Evolutionary conservation across 2,113 vertebrate genomes (phyloP), one percentile per base, ranked within the genome.

Genomic region (Cygnus atratus): DNA sequence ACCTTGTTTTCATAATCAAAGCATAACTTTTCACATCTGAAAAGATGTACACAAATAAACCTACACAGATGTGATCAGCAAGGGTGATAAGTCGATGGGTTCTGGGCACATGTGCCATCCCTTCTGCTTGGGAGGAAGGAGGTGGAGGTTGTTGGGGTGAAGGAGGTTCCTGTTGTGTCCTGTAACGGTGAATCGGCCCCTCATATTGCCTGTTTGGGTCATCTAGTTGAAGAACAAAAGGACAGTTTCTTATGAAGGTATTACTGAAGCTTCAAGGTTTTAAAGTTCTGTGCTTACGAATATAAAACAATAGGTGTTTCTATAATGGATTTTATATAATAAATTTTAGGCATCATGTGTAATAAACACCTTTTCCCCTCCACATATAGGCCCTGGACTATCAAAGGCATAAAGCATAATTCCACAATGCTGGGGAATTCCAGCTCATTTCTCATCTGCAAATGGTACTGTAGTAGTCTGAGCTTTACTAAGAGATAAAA

Each of bases 41-140:
- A 44, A 50, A 71, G 66, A 52, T 44, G 54, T 14, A 77, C 26
- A 9, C 20, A 48, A 78, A 79, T 62, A 89, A 71, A 96, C 98
- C 97, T 98, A 99, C 99, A 95, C 99, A 99, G 97, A 99, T 99
- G 92, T 99, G 99, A 95, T 99, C 99, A 10, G 99, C 99, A 67
- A 99, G 98, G 39, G 99, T 99, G 98, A 99, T 99, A 67, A 99
- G 98, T 26, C 99, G 98, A 92, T 99, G 99, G 17, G 99, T 99
- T 93, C 99, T 98, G 78, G 98, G 98, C 70, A 99, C 98, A 1
- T 98, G 98, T 13, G 98, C 97, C 96, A 98, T 98, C 50, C 97
- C 97, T 46, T 99, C 99, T 22, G 98, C 95, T 93, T 99, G 99
- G 37, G 98, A 98, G 25, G 98, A 95, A 35, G 97, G 83, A 41